Base-by-base conservation (phyloP, 2,888 invertebrate species). In the Monochamus alternatus region DNA sequence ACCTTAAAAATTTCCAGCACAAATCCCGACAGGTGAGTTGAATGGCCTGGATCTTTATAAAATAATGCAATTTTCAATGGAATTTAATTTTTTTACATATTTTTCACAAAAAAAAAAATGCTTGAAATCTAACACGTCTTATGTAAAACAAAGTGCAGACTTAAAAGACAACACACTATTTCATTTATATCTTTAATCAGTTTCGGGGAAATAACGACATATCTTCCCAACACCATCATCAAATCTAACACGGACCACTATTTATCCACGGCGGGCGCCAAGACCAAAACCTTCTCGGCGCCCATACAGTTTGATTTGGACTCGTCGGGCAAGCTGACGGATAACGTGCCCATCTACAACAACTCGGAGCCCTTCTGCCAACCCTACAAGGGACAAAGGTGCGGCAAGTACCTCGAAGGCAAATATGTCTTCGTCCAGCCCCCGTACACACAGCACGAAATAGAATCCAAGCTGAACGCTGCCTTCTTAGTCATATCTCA, bases 381-480 rank as follows among this genome's bases (percentile, higher is more conserved):
- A 91, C 89, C 94, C 38, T 98, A 98, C 89, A 90, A 92, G 71
- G 98, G 98, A 1, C 92, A 91, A 77, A 94, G 94, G 7, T 98
- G 98, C 89, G 92, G 92, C 71, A 91, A 93, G 74, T 95, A 94
- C 87, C 91, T 98, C 72, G 93, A 93, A 76, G 95, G 95, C 83
- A 92, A 95, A 82, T 94, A 94, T 84, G 96, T 98, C 64, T 98
- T 95, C 86, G 95, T 98, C 81, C 95, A 95, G 59, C 94, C 95
- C 77, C 93, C 95, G 65, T 92, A 93, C 80, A 95, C 95, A 0
- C 96, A 97, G 87, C 91, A 91, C 71, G 91, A 91, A 74, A 92
- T 97, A 68, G 98, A 98, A 89, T 94, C 95, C 75, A 95, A 96
- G 85, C 89, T 98, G 9, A 91, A 92, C 78, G 93, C 94, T 85